phyloP scores from a whole-genome alignment of 2,113 vertebrate species.

The Salvelinus sp. region DNA sequence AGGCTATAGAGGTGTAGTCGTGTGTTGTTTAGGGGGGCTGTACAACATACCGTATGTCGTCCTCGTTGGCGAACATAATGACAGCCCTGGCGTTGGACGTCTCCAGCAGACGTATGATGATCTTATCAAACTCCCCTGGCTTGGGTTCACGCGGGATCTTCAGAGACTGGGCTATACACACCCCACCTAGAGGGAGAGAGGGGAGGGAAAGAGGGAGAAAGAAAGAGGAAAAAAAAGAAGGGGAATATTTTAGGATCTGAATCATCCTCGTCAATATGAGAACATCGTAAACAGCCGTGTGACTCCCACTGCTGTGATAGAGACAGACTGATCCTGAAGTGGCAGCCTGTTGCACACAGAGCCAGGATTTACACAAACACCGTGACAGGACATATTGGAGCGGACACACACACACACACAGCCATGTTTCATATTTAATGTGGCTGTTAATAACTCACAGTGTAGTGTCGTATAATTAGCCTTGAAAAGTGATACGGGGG shows the following conservation, averaged over 20 bases:
- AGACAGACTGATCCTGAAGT: not conserved
- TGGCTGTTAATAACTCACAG: constrained; percentile 24
- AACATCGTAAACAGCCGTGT: no score
- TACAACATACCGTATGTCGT: constrained; percentile 91
- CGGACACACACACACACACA: not conserved
- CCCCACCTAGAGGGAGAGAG: constrained; percentile 81
- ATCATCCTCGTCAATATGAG: no score
- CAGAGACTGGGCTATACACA: constrained; percentile 96
- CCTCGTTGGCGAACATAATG: constrained; percentile 98
- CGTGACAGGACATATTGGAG: constrained; percentile 27
- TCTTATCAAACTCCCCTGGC: constrained; percentile 95
- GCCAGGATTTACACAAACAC: constrained; percentile 28
- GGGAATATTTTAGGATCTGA: no score
- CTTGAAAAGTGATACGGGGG: not conserved
- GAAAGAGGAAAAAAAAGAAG: not conserved
- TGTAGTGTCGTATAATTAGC: constrained; percentile 39
- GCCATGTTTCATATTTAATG: constrained; percentile 44
- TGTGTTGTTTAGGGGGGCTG: not conserved
- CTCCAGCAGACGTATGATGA: constrained; percentile 92
- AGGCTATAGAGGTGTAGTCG: not conserved
- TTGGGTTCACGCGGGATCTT: constrained; percentile 95
- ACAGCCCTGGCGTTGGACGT: constrained; percentile 94
- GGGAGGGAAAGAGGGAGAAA: not conserved
- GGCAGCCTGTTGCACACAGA: not conserved
- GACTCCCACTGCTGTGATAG: not conserved